phyloP scores from a whole-genome alignment of 1,140 invertebrate genomes.

The Proales similis region DNA sequence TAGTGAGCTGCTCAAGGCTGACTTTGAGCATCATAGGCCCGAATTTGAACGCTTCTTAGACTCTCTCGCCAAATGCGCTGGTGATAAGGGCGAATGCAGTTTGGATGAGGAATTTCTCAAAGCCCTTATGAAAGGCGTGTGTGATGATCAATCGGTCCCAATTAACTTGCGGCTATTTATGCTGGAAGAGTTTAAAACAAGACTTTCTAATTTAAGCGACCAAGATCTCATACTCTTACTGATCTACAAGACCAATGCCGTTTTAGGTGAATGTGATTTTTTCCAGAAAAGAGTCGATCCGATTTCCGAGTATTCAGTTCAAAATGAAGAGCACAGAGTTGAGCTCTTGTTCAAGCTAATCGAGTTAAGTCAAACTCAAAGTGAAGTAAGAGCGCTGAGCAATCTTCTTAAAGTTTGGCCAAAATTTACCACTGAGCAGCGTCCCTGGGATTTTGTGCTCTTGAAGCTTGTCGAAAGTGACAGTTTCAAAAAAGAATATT shows the following conservation, averaged over 20 bases:
- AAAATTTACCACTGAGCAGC: too few species aligned
- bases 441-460: too few species aligned
- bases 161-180: constrained; percentile 30
- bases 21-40: too few species aligned
- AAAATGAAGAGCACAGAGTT: constrained; percentile 10
- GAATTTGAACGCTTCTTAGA: too few species aligned
- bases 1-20: too few species aligned
- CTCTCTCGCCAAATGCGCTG: too few species aligned
- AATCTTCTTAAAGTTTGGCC: constrained; percentile 34
- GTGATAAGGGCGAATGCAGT: too few species aligned
- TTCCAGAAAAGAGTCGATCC: constrained; percentile 7
- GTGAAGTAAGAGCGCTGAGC: neutral
- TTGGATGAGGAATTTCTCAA: too few species aligned
- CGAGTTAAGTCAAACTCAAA: constrained; percentile 10
- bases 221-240: constrained; percentile 28
- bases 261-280: constrained; percentile 24
- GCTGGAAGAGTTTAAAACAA: constrained; percentile 29
- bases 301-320: neutral
- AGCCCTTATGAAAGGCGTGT: constrained; percentile 35
- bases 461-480: too few species aligned
- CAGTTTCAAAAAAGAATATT: too few species aligned
- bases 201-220: constrained; percentile 25
- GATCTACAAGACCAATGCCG: constrained; percentile 26
- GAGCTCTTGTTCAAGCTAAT: neutral
- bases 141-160: constrained; percentile 23